phyloP scores from a whole-genome alignment of 2,797 vertebrate species.

The Enteromius radiatus region DNA sequence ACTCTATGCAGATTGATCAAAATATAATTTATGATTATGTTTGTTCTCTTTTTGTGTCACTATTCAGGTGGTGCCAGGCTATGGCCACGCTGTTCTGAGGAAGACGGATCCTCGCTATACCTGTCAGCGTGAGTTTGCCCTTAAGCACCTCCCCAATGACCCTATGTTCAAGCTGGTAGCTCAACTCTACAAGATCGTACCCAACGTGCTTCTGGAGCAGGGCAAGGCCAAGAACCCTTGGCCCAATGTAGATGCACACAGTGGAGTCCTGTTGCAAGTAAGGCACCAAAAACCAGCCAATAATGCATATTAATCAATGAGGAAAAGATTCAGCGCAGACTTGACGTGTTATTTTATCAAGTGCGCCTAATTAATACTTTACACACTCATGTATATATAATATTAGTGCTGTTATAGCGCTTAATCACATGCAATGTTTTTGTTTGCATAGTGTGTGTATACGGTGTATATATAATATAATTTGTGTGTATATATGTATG shows the following conservation, averaged over 20 bases:
- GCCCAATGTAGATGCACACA: conserved; percentile 98
- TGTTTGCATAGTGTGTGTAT: too few species aligned
- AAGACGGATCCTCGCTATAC: conserved; percentile 96
- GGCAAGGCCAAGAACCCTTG: conserved; percentile 99
- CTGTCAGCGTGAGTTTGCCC: conserved; percentile 95
- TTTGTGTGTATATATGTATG: too few species aligned
- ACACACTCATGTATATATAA: background rate
- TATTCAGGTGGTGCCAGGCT: conserved; percentile 91
- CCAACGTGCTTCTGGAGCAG: conserved; percentile 94
- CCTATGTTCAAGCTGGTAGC: conserved; percentile 94
- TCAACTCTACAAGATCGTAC: conserved; percentile 97
- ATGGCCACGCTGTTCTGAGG: conserved; percentile 93
- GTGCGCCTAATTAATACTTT: background rate
- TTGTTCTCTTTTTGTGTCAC: background rate
- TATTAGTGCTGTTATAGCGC: too few species aligned
- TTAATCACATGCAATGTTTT: too few species aligned
- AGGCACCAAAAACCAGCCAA: conserved; percentile 38
- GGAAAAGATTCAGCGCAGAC: background rate
- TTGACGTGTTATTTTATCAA: background rate
- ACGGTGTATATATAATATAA: too few species aligned
- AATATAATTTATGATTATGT: background rate
- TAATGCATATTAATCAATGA: background rate
- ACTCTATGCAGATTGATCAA: background rate
- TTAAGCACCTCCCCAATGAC: conserved; percentile 95
- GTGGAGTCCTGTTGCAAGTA: conserved; percentile 96